phyloP scores from a whole-genome alignment of 2,888 invertebrate genomes.

The Aspidiotus destructor region DNA sequence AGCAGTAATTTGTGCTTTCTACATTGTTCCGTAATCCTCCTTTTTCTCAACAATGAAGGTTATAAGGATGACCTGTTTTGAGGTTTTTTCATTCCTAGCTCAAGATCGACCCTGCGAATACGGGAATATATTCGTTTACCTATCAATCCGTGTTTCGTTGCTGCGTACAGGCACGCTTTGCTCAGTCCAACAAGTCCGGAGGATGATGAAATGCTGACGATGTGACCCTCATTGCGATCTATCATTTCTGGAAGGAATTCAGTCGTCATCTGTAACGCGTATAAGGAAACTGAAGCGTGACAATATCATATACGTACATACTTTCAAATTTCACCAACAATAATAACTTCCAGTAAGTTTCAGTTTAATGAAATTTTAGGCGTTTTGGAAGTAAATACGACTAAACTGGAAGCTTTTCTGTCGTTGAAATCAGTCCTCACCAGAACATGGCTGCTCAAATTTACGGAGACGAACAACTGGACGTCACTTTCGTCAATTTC shows the following conservation, averaged over 20 bases:
- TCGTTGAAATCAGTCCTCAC: constrained; percentile 28
- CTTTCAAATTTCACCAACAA: no score
- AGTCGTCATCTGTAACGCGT: constrained; percentile 64
- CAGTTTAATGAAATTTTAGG: no score
- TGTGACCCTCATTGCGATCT: constrained; percentile 72
- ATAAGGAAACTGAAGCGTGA: no score
- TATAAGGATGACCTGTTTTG: background rate
- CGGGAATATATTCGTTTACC: no score
- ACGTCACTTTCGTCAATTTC: constrained; percentile 32
- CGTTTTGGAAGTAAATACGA: no score
- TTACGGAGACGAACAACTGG: constrained; percentile 35
- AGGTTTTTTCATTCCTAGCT: no score
- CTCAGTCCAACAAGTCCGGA: constrained; percentile 60
- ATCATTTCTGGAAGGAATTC: constrained; percentile 88
- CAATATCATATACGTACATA: no score
- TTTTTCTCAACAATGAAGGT: no score
- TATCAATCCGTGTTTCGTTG: constrained; percentile 35
- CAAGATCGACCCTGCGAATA: constrained; percentile 16
- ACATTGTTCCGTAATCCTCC: no score
- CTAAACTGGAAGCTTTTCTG: no score
- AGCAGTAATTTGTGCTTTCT: no score
- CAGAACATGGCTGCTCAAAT: constrained; percentile 36
- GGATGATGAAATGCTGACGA: constrained; percentile 85
- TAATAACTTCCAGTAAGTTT: no score
- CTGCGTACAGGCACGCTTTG: constrained; percentile 33